Evolutionary conservation across 2,888 invertebrate species (phyloP), one percentile per base, ranked within the genome.

Genomic region (Brachycybe producta): DNA sequence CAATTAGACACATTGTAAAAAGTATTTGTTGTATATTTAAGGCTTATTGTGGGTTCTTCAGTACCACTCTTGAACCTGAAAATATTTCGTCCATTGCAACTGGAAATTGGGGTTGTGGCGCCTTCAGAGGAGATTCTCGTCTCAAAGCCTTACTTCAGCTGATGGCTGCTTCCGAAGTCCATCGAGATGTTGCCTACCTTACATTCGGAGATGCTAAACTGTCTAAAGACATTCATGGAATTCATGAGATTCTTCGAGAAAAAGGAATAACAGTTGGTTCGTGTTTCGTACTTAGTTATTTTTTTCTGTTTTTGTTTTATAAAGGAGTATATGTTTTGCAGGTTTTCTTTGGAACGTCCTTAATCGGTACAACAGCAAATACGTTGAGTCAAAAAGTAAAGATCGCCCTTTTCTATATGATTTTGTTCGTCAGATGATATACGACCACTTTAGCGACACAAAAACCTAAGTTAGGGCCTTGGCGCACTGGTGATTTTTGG

Each of bases 101-200:
- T 0, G 92, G 92, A 7, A 92, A 92, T 71, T 94, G 92, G 92
- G 92, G 94, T n/a, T 53, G 53, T 39, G 53, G 53, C n/a, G 53
- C 34, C 2, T 53, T 38, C 28, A 17, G 34, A 15, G 90, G 90
- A 0, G 77, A 80, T 44, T 72, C 80, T 0, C 70, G 73, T 4
- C 68, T 85, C 1, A 85, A 85, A 68, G 76, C 79, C 0, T 64
- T 91, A 28, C 66, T 91, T 32, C 91, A 91, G 65, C 62, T 85
- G 38, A 77, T 84, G 74, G 82, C 80, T n/a, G 73, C 75, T n/a
- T 64, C 72, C 1, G 64, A 66, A 54, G 70, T 71, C 1, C 65
- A 72, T 17, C 70, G 90, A 17, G 78, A 84, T 24, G 64, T 91
- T 58, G 82, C 81, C 0, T 90, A 90, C 65, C 88, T 78, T 64